Percentiles rank a stretch among this genome's conserved stretches.
These are phyloP conservation scores for Lobophora halterata DNA, from an alignment of 2,888 invertebrate species.

Conservation along the genomic window DNA sequence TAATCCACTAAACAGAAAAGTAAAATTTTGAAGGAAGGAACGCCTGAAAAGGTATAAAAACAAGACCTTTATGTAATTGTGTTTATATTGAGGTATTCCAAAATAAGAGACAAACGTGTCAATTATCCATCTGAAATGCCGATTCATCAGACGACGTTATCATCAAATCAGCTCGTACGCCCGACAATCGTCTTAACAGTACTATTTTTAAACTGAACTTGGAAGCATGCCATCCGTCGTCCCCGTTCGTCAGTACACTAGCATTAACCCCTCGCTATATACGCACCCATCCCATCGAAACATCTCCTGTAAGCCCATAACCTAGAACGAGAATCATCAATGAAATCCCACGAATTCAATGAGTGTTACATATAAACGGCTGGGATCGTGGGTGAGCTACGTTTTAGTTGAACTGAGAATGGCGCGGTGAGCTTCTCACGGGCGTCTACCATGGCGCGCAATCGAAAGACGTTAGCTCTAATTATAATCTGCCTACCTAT, in stretches of 20 bases:
- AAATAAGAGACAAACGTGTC: too few relatives aligned
- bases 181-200: conserved; percentile 71
- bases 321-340: conserved; percentile 57
- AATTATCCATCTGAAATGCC: conserved; percentile 19
- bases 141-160: conserved; percentile 57
- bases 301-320: conserved; percentile 48
- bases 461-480: conserved; percentile 71
- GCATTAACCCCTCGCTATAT: conserved; percentile 81
- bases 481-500: conserved; percentile 71
- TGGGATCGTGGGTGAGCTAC: conserved; percentile 49
- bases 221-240: conserved; percentile 72
- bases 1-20: too few relatives aligned
- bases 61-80: too few relatives aligned
- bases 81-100: too few relatives aligned
- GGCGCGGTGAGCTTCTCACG: conserved; percentile 69
- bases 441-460: conserved; percentile 73
- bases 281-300: conserved; percentile 62
- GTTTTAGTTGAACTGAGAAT: conserved; percentile 66
- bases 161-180: conserved; percentile 54
- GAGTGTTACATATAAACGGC: conserved; percentile 60
- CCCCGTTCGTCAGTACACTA: conserved; percentile 83
- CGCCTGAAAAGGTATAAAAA: too few relatives aligned
- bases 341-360: conserved; percentile 56
- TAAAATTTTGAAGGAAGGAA: too few relatives aligned
- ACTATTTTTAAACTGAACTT: conserved; percentile 75